Percentiles rank a stretch among this genome's conserved stretches.
These are phyloP conservation scores for Microdon myrmicae DNA, from an alignment of 2,888 invertebrate genomes.

Conservation along the genomic window DNA sequence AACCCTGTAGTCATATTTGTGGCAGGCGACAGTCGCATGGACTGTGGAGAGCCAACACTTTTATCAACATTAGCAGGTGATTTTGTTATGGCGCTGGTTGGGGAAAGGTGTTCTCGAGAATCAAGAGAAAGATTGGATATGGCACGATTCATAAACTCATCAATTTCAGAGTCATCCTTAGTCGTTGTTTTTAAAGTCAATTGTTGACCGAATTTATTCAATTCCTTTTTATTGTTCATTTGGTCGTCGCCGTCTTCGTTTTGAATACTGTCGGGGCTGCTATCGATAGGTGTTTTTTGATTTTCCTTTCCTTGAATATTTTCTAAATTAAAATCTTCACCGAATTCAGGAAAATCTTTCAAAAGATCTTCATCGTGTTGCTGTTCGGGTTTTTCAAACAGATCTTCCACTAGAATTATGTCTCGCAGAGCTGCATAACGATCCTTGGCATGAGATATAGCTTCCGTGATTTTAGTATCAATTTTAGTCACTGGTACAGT, in stretches of 20 bases:
- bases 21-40: constrained; percentile 25
- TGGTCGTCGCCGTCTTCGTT: constrained; percentile 62
- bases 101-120: constrained; percentile 65
- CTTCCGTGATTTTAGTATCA: constrained; percentile 69
- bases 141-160: constrained; percentile 66
- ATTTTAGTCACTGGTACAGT: constrained; percentile 59
- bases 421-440: constrained; percentile 85
- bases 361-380: constrained; percentile 57
- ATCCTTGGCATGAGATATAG: constrained; percentile 71
- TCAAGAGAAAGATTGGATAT: constrained; percentile 66
- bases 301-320: constrained; percentile 68
- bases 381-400: constrained; percentile 67
- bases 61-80: constrained; percentile 47
- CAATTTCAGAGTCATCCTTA: constrained; percentile 66
- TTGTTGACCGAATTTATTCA: constrained; percentile 48
- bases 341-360: constrained; percentile 61
- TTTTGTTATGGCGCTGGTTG: constrained; percentile 52
- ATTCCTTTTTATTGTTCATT: constrained; percentile 42
- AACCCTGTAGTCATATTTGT: constrained; percentile 28
- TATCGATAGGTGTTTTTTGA: constrained; percentile 60
- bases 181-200: constrained; percentile 55
- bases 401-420: constrained; percentile 74
- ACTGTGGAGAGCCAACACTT: constrained; percentile 32
- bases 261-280: constrained; percentile 59
- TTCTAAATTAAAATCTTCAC: constrained; percentile 63